Conservation (phyloP, 2,797 vertebrate species). For the Distichodus sexfasciatus region DNA sequence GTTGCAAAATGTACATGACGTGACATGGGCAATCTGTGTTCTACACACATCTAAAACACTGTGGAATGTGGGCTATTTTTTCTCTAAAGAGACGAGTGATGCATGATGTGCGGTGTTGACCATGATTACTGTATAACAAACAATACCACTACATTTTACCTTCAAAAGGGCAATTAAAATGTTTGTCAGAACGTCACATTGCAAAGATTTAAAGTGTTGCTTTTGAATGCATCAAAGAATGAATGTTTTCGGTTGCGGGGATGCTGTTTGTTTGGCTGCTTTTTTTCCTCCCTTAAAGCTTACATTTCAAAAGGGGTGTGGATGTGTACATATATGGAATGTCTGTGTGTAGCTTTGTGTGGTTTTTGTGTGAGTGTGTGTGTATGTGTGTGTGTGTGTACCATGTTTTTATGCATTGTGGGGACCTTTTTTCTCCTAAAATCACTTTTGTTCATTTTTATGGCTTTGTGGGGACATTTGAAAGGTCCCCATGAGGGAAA, state of each 20-base stretch:
- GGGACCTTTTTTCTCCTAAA: too few relatives aligned
- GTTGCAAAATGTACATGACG: too few relatives aligned
- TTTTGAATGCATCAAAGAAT: conserved; percentile 31
- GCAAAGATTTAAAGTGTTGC: conserved; percentile 28
- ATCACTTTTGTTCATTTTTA: too few relatives aligned
- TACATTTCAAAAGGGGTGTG: conserved; percentile 42
- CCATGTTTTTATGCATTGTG: too few relatives aligned
- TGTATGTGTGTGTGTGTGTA: conserved; percentile 48
- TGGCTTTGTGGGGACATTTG: too few relatives aligned
- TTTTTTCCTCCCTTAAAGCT: conserved; percentile 33
- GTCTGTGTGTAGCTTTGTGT: conserved; percentile 24
- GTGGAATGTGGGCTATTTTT: background rate
- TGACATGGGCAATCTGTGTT: background rate
- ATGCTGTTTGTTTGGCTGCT: conserved; percentile 44
- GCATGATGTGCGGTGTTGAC: conserved; percentile 12
- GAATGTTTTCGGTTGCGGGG: conserved; percentile 27
- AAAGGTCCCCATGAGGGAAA: too few relatives aligned
- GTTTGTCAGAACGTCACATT: conserved; percentile 15
- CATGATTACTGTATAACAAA: conserved; percentile 21
- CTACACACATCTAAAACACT: background rate
- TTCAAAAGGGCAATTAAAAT: conserved; percentile 34
- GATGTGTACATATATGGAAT: conserved; percentile 15
- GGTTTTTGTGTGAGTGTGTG: conserved; percentile 35
- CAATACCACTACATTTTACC: conserved; percentile 26
- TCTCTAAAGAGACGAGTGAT: background rate